Percentiles rank a stretch among this genome's conserved stretches.
phyloP scores from a whole-genome alignment of 2,888 invertebrate genomes.

The Malachius bipustulatus region DNA sequence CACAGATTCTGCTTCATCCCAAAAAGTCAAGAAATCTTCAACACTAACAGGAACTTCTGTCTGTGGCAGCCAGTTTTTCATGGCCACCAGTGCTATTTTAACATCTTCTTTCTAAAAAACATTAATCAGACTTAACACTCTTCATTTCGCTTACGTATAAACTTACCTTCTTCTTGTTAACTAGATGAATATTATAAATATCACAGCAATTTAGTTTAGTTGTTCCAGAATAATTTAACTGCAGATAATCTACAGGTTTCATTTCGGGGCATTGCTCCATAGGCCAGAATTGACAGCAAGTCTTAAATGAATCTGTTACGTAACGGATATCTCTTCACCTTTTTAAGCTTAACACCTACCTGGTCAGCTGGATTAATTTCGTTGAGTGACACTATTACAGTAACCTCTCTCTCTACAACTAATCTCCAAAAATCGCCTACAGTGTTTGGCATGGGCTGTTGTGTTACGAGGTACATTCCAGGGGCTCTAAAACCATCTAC shows the following conservation, averaged over 20 bases:
- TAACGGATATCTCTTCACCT: too few relatives aligned
- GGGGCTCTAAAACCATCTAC: conserved; percentile 32
- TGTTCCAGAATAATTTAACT: not conserved
- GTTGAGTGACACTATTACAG: conserved; percentile 35
- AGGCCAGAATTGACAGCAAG: conserved; percentile 12
- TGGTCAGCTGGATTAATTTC: conserved; percentile 30
- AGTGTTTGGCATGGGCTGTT: conserved; percentile 37
- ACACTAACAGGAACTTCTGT: conserved; percentile 22
- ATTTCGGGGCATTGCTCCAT: conserved; percentile 9
- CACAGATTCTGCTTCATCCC: conserved; percentile 30
- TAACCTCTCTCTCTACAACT: conserved; percentile 32
- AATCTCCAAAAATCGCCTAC: conserved; percentile 36
- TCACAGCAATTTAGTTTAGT: not conserved
- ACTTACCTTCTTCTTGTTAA: conserved; percentile 5
- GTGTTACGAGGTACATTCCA: conserved; percentile 36
- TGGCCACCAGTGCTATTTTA: conserved; percentile 22
- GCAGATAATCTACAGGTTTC: conserved; percentile 11
- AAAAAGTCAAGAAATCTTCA: conserved; percentile 29
- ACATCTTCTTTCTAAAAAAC: too few relatives aligned
- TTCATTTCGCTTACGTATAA: not conserved
- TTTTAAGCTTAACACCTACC: too few relatives aligned
- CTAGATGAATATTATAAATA: not conserved
- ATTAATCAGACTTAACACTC: too few relatives aligned
- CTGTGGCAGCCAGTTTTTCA: conserved; percentile 29
- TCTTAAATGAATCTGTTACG: conserved; percentile 11